Percentiles rank a stretch among this genome's conserved stretches.
These are phyloP conservation scores for Lepus timidus DNA, from an alignment of 2,113 vertebrate genomes.

Conservation along the genomic window DNA sequence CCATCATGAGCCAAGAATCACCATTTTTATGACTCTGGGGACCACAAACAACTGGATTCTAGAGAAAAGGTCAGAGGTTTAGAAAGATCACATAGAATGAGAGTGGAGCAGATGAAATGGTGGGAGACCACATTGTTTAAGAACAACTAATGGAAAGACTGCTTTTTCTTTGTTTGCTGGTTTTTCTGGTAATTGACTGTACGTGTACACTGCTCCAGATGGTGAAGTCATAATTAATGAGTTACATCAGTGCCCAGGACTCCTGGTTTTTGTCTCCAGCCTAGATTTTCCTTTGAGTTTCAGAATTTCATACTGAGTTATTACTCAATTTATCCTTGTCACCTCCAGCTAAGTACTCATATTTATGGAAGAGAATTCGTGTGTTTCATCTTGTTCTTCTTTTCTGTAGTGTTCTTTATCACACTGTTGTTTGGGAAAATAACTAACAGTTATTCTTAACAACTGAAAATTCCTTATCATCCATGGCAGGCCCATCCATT, in stretches of 20 bases:
- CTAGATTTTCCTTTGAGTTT: constrained; percentile 34
- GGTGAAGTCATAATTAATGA: constrained; percentile 4
- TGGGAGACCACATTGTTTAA: background rate
- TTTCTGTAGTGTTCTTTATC: background rate
- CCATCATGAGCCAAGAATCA: background rate
- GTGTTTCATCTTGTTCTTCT: background rate
- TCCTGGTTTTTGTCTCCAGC: constrained; percentile 28
- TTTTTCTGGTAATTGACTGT: constrained; percentile 10
- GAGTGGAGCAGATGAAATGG: background rate
- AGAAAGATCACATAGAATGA: background rate
- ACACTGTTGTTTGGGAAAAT: background rate
- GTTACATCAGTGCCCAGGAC: background rate
- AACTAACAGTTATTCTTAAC: background rate
- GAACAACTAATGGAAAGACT: constrained; percentile 17
- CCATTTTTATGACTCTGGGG: background rate
- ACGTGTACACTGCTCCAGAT: background rate
- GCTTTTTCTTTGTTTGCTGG: background rate
- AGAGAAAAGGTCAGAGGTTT: background rate
- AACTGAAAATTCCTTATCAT: background rate
- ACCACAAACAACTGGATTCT: background rate
- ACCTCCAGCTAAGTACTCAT: background rate
- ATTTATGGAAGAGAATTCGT: background rate
- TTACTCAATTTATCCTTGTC: background rate
- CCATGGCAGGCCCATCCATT: background rate
- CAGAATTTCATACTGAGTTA: background rate